Evolutionary conservation across 2,888 invertebrate species (phyloP), one percentile per base, ranked within the genome.

Genomic region (Thecocarcelia acutangulata): DNA sequence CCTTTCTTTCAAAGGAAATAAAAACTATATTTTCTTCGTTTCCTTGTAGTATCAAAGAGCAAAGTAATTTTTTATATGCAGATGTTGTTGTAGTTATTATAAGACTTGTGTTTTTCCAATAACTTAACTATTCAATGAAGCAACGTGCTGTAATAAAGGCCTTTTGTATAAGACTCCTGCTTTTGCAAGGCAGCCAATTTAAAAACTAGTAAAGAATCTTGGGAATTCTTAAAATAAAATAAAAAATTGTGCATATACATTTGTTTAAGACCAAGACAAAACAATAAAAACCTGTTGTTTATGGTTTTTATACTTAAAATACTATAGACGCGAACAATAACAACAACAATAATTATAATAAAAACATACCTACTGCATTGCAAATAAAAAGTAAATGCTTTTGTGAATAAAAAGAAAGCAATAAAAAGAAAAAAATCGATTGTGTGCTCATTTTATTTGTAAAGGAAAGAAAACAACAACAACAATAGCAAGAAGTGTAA

Each of bases 401-500:
- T 66, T 54, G 59, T 37, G 24, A 69, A 63, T 61, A 54, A 28
- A 69, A 78, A 80, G 74, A 52, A 76, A 61, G n/a, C 50, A 61
- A 33, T 58, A 68, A 50, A 84, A 85, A 87, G 87, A 87, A 85
- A 89, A 89, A 89, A 88, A 88, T 88, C 89, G 89, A 89, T 89
- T 85, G 59, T 68, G 68, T 59, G 52, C 85, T 84, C 86, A 87
- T 88, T 88, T 73, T 54, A 19, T 61, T 48, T 58, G 50, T 33
- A 37, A 52, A 37, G n/a, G 21, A 17, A 66, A 40, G 6, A 50
- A 40, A 44, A 46, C 5, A 24, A 42, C 52, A 69, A 46, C 48
- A 66, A 48, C 24, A 74, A 15, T 13, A 44, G 50, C 11, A n/a
- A 73, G 21, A 21, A 54, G 61, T 8, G 33, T 33, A 37, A 52